Evolutionary conservation across 2,888 invertebrate genomes (phyloP), one percentile per base, ranked within the genome.

Genomic region (Mythimna ferrago): DNA sequence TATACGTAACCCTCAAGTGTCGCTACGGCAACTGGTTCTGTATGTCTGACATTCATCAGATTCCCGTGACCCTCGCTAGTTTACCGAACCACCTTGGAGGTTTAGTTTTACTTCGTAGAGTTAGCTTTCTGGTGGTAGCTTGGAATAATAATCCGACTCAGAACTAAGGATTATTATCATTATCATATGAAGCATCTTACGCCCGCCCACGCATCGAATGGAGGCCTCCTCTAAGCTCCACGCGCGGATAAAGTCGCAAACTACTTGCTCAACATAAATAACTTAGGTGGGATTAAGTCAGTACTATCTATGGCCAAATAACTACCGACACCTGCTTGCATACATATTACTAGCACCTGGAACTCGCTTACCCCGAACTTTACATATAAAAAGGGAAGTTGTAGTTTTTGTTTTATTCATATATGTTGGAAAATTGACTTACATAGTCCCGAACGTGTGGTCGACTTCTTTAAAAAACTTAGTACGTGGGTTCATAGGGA

Each of bases 391-490:
- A 73, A 68, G 76, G 71, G 51, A 76, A 79, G 74, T 79, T 81
- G 61, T 67, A 67, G 67, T 79, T 82, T 80, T 84, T 86, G 74
- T 81, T 82, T 80, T 82, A 77, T 86, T 77, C 80, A 78, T 83
- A 77, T 65, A 60, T 81, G 73, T 83, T 78, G 62, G 71, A 80
- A 80, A 83, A 86, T 83, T 86, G 77, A 80, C 78, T 86, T 84
- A 84, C 78, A 75, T 63, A 71, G 74, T 68, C 78, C 77, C 68
- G 71, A 74, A 84, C 81, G 84, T 84, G 86, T 75, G 81, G 84
- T 81, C 80, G 81, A 81, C 65, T 81, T 86, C 81, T 78, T 80
- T 73, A 81, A 77, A 82, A 84, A 85, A 84, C 82, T 84, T 78
- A 68, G 73, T 83, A 76, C 81, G 83, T 80, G 86, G 76, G 81